These are phyloP conservation scores for Eulemur rufifrons DNA, from an alignment of 2,113 vertebrate genomes.

Conservation along the genomic window DNA sequence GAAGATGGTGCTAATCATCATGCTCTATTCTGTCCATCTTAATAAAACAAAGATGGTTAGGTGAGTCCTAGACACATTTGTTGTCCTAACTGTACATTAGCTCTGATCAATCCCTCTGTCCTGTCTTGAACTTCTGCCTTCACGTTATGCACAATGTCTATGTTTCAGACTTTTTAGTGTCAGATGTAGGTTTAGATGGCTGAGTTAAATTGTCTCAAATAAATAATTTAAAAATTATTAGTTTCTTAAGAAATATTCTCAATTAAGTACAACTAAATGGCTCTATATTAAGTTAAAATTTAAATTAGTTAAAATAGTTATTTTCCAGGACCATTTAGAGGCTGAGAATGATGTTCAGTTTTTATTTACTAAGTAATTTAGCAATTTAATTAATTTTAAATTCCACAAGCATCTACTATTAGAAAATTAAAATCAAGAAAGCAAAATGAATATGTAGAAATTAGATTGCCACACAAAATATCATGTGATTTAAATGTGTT, in stretches of 20 bases:
- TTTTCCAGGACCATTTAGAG: not conserved
- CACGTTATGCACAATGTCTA: not conserved
- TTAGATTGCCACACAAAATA: not conserved
- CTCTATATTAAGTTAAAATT: not conserved
- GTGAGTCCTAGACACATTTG: not conserved
- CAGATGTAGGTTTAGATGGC: not conserved
- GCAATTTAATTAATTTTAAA: not conserved
- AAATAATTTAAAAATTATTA: constrained; percentile 13
- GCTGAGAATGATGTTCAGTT: not conserved
- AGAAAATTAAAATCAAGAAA: not conserved
- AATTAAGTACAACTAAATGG: not conserved
- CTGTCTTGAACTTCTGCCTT: not conserved
- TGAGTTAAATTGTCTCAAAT: not conserved
- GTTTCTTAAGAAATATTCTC: not conserved
- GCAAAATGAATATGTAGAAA: not conserved
- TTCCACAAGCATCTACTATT: not conserved
- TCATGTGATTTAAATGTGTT: not conserved
- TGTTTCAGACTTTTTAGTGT: not conserved
- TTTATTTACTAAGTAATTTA: constrained; percentile 8
- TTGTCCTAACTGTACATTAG: not conserved
- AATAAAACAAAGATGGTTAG: not conserved
- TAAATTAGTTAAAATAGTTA: not conserved
- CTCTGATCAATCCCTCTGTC: not conserved
- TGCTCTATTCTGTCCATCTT: not conserved
- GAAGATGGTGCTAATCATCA: not conserved